Conservation (phyloP, 2,113 vertebrate species). For the Deroptyus accipitrinus region DNA sequence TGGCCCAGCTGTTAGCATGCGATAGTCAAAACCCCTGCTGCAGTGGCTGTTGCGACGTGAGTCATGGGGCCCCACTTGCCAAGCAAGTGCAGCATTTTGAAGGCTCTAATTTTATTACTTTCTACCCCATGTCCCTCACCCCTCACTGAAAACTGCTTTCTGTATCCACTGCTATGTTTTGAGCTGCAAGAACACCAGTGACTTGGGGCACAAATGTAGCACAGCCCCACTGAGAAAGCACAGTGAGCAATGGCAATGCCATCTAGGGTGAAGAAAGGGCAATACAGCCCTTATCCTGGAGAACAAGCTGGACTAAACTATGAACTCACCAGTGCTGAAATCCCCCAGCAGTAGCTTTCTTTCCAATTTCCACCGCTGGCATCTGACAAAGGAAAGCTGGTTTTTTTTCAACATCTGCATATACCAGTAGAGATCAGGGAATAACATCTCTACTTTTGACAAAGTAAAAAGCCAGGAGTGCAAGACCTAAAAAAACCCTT, state of each 20-base stretch:
- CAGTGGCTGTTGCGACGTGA: background rate
- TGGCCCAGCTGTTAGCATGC: background rate
- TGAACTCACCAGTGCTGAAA: background rate
- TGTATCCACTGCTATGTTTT: background rate
- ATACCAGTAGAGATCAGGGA: background rate
- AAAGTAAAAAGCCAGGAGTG: background rate
- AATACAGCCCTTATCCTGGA: background rate
- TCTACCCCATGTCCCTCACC: background rate
- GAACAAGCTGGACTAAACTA: background rate
- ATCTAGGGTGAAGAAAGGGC: background rate
- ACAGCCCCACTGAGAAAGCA: background rate
- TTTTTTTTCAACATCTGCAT: background rate
- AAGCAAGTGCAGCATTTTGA: background rate
- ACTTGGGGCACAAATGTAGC: background rate
- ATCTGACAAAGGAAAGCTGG: background rate
- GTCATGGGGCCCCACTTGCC: background rate
- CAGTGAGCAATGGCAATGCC: rapidly evolving
- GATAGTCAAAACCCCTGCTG: background rate
- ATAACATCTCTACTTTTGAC: background rate
- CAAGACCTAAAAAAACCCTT: background rate
- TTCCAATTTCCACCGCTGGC: background rate
- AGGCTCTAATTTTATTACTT: background rate
- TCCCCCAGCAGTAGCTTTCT: background rate
- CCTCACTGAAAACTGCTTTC: background rate
- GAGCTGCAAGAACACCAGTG: background rate